Conservation (phyloP, 2,888 invertebrate species). For the Stenodema calcarata region DNA sequence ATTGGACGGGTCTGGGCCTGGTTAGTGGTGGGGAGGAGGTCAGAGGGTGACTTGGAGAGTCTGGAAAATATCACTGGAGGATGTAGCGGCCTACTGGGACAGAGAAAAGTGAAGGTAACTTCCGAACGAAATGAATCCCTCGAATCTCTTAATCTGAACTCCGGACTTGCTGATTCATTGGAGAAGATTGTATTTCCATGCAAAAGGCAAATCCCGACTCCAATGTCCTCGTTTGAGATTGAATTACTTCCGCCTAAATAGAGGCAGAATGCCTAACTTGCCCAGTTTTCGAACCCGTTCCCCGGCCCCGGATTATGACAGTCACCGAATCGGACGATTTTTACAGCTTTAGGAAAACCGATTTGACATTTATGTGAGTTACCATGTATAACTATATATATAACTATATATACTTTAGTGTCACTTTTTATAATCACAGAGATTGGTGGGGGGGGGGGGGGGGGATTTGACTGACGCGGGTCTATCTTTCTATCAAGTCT, state of each 20-base stretch:
- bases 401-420: too few species aligned
- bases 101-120: constrained; percentile 28
- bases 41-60: background rate
- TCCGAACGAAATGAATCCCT: constrained; percentile 28
- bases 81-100: background rate
- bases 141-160: background rate
- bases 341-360: too few species aligned
- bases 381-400: too few species aligned
- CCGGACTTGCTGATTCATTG: background rate
- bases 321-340: too few species aligned
- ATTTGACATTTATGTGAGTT: too few species aligned
- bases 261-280: background rate
- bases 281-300: background rate
- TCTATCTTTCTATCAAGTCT: too few species aligned
- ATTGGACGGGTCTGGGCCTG: background rate
- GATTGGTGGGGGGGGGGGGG: too few species aligned
- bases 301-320: too few species aligned
- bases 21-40: background rate
- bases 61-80: background rate
- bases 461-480: too few species aligned
- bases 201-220: background rate
- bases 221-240: background rate
- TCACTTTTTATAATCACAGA: too few species aligned
- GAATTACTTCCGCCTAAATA: background rate
- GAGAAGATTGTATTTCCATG: background rate